phyloP scores from a whole-genome alignment of 2,113 vertebrate species.

The Mus pahari region DNA sequence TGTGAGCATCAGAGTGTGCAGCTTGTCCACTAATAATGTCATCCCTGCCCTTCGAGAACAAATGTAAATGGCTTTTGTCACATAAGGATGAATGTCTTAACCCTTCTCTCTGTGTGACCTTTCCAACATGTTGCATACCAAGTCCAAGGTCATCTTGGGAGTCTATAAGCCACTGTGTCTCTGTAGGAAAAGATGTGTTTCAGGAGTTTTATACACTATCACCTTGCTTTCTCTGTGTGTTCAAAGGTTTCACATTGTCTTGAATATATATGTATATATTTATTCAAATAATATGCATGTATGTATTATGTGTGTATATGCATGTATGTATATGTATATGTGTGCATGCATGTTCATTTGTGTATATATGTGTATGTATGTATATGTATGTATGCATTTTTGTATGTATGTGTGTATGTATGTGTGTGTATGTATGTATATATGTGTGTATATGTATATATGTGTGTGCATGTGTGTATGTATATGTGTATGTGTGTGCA shows the following conservation, averaged over 20 bases:
- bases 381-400: too few relatives aligned
- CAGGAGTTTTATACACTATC: background rate
- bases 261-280: background rate
- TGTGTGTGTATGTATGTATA: too few relatives aligned
- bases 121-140: background rate
- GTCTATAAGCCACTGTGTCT: background rate
- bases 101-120: background rate
- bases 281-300: background rate
- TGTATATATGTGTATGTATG: too few relatives aligned
- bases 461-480: too few relatives aligned
- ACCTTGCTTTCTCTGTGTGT: background rate
- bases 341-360: too few relatives aligned
- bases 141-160: background rate
- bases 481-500: too few relatives aligned
- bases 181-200: background rate
- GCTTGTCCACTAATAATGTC: background rate
- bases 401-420: too few relatives aligned
- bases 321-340: too few relatives aligned
- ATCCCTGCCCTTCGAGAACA: background rate
- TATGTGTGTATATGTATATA: too few relatives aligned
- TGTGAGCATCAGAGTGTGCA: background rate
- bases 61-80: background rate
- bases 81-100: background rate
- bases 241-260: background rate
- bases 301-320: background rate